Evolutionary conservation across 1,140 invertebrate genomes (phyloP).

Genomic region (Dendroctonus ponderosae): DNA sequence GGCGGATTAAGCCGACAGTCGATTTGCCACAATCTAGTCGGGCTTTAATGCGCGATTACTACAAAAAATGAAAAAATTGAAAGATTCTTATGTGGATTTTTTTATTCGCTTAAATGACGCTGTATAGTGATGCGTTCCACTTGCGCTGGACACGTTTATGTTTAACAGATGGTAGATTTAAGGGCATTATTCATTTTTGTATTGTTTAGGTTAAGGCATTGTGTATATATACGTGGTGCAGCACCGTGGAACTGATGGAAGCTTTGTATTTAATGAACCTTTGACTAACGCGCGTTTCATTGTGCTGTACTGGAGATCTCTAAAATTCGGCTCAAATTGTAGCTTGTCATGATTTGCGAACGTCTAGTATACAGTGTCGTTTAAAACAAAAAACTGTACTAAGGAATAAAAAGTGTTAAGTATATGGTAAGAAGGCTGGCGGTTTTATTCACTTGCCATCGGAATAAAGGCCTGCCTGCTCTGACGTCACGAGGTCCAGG

Average conservation of each 20-base stretch:
- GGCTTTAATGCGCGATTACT: too few relatives aligned
- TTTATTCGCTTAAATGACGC: slow-evolving; percentile 15
- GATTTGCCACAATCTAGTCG: too few relatives aligned
- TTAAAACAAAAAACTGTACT: slow-evolving; percentile 29
- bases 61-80: slow-evolving; percentile 12
- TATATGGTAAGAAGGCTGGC: slow-evolving; percentile 16
- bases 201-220: slow-evolving; percentile 4
- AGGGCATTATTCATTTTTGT: slow-evolving; percentile 9
- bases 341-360: neutral
- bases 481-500: too few relatives aligned
- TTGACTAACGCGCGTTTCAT: neutral
- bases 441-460: neutral
- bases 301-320: slow-evolving; percentile 9
- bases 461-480: too few relatives aligned
- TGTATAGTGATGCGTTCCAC: slow-evolving; percentile 7
- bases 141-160: slow-evolving; percentile 1
- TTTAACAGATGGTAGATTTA: slow-evolving; percentile 6
- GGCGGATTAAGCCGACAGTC: too few relatives aligned
- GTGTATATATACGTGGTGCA: neutral
- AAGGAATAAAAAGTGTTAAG: slow-evolving; percentile 30
- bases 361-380: slow-evolving; percentile 18
- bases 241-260: neutral
- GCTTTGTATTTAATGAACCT: neutral
- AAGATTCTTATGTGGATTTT: slow-evolving; percentile 25
- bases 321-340: slow-evolving; percentile 17